These are phyloP conservation scores for Tetramorium parvispinum DNA, from an alignment of 1,140 invertebrate species.

Conservation along the genomic window DNA sequence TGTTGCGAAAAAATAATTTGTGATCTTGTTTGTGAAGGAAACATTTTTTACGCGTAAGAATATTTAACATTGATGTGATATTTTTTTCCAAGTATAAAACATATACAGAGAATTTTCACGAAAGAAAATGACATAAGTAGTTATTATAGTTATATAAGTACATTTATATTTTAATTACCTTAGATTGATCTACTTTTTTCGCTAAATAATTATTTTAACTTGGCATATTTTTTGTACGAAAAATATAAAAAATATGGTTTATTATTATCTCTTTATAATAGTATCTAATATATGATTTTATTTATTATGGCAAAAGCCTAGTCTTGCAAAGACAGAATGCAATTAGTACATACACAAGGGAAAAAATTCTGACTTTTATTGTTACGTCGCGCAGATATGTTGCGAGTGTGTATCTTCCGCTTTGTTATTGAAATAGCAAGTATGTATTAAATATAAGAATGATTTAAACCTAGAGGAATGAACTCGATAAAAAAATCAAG, in stretches of 20 bases:
- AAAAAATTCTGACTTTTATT: background rate
- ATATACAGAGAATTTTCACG: background rate
- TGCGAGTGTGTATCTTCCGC: background rate
- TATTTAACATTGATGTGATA: background rate
- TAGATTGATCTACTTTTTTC: background rate
- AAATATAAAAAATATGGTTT: background rate
- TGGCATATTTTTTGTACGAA: background rate
- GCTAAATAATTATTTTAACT: background rate
- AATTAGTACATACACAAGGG: background rate
- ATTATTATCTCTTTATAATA: background rate
- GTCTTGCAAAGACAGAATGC: background rate
- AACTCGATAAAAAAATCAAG: constrained; percentile 32
- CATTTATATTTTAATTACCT: background rate
- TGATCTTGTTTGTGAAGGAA: constrained; percentile 2
- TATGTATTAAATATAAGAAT: background rate
- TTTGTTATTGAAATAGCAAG: constrained; percentile 13
- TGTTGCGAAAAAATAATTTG: constrained; percentile 18
- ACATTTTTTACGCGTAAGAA: background rate
- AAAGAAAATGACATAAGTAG: background rate
- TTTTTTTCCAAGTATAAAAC: background rate
- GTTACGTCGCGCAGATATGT: background rate
- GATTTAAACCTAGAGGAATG: background rate
- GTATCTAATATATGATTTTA: background rate
- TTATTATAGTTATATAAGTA: background rate
- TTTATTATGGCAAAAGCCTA: background rate